phyloP scores from a whole-genome alignment of 2,888 invertebrate genomes.

The Metacarcinus magister region DNA sequence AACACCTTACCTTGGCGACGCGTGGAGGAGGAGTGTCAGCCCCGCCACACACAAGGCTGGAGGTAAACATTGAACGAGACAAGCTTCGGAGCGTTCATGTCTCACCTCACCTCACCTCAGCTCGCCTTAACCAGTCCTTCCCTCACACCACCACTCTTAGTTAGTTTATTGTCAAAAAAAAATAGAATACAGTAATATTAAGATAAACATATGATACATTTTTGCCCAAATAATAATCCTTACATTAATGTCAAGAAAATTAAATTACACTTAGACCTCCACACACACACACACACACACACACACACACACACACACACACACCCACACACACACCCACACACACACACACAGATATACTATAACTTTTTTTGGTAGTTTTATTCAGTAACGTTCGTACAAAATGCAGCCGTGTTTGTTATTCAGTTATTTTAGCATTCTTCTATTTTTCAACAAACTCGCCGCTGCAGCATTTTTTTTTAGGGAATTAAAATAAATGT shows the following conservation, averaged over 20 bases:
- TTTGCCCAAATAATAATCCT: too few species aligned
- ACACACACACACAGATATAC: not conserved
- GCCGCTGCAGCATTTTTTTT: not conserved
- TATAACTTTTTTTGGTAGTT: not conserved
- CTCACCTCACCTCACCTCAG: too few species aligned
- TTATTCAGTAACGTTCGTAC: not conserved
- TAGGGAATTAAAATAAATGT: not conserved
- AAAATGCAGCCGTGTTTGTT: slow-evolving; percentile 1
- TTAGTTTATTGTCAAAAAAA: not conserved
- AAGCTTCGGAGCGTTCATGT: too few species aligned
- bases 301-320: slow-evolving; percentile 26
- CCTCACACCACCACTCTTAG: not conserved
- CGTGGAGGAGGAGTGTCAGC: too few species aligned
- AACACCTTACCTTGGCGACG: too few species aligned
- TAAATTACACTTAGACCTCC: too few species aligned
- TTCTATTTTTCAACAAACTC: slow-evolving; percentile 26
- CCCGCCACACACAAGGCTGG: too few species aligned
- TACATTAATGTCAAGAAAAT: too few species aligned
- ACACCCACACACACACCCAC: not conserved
- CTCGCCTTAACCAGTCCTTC: too few species aligned
- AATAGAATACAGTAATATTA: not conserved
- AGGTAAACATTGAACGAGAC: too few species aligned
- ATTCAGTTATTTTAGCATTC: slow-evolving; percentile 15
- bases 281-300: not conserved
- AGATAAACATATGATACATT: not conserved